phyloP scores from a whole-genome alignment of 1,140 invertebrate genomes.

The Ceratina calcarata region DNA sequence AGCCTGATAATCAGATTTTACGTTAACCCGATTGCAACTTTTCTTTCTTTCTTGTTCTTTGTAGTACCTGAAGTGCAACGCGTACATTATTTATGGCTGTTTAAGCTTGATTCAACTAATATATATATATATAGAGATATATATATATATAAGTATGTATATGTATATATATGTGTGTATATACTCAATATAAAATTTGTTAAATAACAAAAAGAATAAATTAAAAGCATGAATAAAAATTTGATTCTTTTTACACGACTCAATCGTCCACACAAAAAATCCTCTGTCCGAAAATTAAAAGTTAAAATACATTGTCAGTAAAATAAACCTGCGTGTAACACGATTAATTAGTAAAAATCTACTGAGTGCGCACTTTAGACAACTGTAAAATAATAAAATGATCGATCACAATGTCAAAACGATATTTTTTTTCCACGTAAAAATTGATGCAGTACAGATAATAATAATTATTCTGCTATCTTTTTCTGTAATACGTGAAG shows the following conservation, averaged over 20 bases:
- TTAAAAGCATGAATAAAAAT: constrained; percentile 50
- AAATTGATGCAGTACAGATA: background rate
- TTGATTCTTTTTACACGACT: constrained; percentile 37
- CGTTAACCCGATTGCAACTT: constrained; percentile 45
- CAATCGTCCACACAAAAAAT: constrained; percentile 58
- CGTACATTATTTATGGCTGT: constrained; percentile 58
- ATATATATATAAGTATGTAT: constrained; percentile 3
- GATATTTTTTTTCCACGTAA: background rate
- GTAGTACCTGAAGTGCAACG: constrained; percentile 63
- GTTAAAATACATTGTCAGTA: constrained; percentile 30
- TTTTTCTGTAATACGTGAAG: background rate
- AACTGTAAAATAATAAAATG: constrained; percentile 12
- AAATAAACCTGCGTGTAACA: constrained; percentile 64
- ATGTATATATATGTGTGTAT: constrained; percentile 25
- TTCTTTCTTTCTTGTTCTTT: constrained; percentile 4
- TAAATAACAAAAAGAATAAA: constrained; percentile 56
- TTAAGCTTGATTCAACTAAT: constrained; percentile 46
- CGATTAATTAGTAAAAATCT: constrained; percentile 32
- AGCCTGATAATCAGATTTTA: constrained; percentile 57
- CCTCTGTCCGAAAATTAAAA: constrained; percentile 52
- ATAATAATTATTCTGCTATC: background rate
- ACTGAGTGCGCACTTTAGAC: constrained; percentile 25
- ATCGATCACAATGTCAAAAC: background rate
- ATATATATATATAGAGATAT: constrained; percentile 12
- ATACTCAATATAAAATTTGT: constrained; percentile 56